Evolutionary conservation across 2,888 invertebrate genomes (phyloP), one percentile per base, ranked within the genome.

Genomic region (Eupsilia transversa): DNA sequence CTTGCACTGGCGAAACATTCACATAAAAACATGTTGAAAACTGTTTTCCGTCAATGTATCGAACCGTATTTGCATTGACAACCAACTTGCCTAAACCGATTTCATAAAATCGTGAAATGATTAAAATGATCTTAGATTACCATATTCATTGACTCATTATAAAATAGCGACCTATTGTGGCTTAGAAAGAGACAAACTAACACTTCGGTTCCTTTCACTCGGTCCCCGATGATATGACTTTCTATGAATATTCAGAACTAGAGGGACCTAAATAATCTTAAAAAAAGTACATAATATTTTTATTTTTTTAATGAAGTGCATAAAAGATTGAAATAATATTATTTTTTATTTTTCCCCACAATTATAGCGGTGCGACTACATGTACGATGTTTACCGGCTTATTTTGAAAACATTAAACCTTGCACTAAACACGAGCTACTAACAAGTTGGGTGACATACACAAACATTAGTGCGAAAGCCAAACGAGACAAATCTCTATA

Each of bases 401-500:
- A 46, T 46, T 64, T 64, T 46, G 9, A 33, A 30, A 64, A 46
- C 14, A 23, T 30, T 23, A 64, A 30, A 46, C 23, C 30, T 46
- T 46, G 23, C 5, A 46, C 30, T 64, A 30, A 46, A 46, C 5
- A 43, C 30, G 23, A 46, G 23, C 12, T 9, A 43, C 35, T 23
- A 27, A 63, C 30, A 64, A 46, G 23, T 64, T 30, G 64, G 23
- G 3, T 46, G 23, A 30, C 7, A 20, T 38, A 46, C 23, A 46
- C 27, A 64, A 46, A 64, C 17, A 30, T 27, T 20, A n/a, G 46
- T 17, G 33, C 33, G 46, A 33, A 65, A 65, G 49, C n/a, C 46
- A 49, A 33, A 49, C 23, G n/a, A 65, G 65, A 49, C 65, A n/a
- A n/a, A 49, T 17, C 46, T 49, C n/a, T 33, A 33, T n/a, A n/a